Conservation (phyloP, 2,113 vertebrate species). For the Albula glossodonta region DNA sequence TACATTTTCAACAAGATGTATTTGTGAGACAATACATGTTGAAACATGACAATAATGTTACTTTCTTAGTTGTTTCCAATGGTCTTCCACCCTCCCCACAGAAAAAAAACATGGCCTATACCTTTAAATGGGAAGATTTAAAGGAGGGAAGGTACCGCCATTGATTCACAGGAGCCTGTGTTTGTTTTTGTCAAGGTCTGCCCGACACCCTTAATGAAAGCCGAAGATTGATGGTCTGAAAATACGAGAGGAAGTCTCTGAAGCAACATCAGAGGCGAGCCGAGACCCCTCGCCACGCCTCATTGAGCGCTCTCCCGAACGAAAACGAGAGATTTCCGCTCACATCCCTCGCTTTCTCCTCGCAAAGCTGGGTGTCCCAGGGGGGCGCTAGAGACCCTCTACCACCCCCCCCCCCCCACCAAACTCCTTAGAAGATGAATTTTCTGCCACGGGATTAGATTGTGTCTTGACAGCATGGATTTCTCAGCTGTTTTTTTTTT, state of each 20-base stretch:
- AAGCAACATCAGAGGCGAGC: conserved; percentile 4
- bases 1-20: too few relatives aligned
- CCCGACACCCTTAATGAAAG: conserved; percentile 35
- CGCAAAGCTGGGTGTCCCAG: conserved; percentile 21
- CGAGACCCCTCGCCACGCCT: conserved; percentile 27
- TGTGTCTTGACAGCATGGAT: conserved; percentile 42
- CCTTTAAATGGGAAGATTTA: background rate
- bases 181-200: background rate
- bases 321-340: conserved; percentile 37
- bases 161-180: background rate
- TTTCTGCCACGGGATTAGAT: conserved; percentile 36
- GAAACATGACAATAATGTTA: too few relatives aligned
- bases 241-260: conserved; percentile 24
- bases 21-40: too few relatives aligned
- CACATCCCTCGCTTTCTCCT: conserved; percentile 21
- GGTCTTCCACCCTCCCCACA: too few relatives aligned
- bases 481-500: conserved; percentile 35
- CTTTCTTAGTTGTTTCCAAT: background rate
- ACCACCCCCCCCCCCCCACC: too few relatives aligned
- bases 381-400: conserved; percentile 16
- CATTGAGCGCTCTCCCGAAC: conserved; percentile 36
- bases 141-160: background rate
- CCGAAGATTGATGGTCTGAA: conserved; percentile 36
- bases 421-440: conserved; percentile 34
- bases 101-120: background rate